These are phyloP conservation scores for human DNA, from an alignment of 2,113 vertebrate species.

Conservation along the genomic window GRCh38 chr6:100111001-100111500, in stretches of 20 bases:
- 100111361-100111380: neutral
- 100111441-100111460: neutral
- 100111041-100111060: constrained; percentile 38
- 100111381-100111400: neutral
- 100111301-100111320: neutral
- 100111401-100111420: neutral
- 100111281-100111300: neutral
- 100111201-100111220: constrained; percentile 61
- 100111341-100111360: neutral
- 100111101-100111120: constrained; percentile 46
- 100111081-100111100: constrained; percentile 44
- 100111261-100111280: neutral
- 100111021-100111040: constrained; percentile 41
- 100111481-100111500: neutral
- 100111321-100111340: neutral
- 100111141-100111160: constrained; percentile 31
- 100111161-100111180: constrained; percentile 56
- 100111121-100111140: constrained; percentile 31
- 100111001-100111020: constrained; percentile 41
- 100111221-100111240: constrained; percentile 45
- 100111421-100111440: neutral
- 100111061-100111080: constrained; percentile 45
- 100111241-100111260: constrained; percentile 22
- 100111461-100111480: neutral
- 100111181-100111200: neutral